Percentiles rank a stretch among this genome's conserved stretches.
These are phyloP conservation scores for Drosophila gaucha DNA, from an alignment of 2,888 invertebrate genomes.

Conservation along the genomic window DNA sequence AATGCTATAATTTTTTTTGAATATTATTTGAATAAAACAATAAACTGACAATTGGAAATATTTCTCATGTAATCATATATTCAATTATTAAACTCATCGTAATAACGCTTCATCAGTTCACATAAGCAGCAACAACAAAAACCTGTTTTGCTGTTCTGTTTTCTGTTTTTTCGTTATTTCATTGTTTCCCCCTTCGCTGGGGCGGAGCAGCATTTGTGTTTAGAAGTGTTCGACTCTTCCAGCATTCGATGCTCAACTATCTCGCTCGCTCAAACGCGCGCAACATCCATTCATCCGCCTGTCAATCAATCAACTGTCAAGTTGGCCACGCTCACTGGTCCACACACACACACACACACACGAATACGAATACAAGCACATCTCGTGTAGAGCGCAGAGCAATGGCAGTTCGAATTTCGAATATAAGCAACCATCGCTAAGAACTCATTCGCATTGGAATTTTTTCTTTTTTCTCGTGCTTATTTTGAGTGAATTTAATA, in stretches of 20 bases:
- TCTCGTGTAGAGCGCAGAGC: conserved; percentile 27
- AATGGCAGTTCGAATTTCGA: conserved; percentile 55
- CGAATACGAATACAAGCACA: conserved; percentile 13
- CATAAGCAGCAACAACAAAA: conserved; percentile 23
- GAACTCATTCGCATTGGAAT: conserved; percentile 29
- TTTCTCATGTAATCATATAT: neutral
- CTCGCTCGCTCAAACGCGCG: conserved; percentile 44
- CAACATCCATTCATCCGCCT: conserved; percentile 60
- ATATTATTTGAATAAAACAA: neutral
- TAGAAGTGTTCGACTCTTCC: conserved; percentile 41
- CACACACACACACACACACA: conserved; percentile 18
- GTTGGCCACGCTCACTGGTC: conserved; percentile 71
- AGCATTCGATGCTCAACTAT: conserved; percentile 29
- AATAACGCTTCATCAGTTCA: neutral
- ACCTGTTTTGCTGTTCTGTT: conserved; percentile 39
- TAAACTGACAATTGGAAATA: neutral
- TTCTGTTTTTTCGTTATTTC: neutral
- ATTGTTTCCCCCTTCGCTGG: conserved; percentile 22
- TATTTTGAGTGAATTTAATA: conserved; percentile 1
- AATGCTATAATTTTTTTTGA: neutral
- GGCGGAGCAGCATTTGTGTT: conserved; percentile 58
- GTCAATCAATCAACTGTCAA: conserved; percentile 84
- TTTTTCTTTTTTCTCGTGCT: conserved; percentile 4
- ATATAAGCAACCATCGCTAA: conserved; percentile 40
- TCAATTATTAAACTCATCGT: neutral